Base-by-base conservation (phyloP, 2,888 invertebrate species). In the Acleris emargana region DNA sequence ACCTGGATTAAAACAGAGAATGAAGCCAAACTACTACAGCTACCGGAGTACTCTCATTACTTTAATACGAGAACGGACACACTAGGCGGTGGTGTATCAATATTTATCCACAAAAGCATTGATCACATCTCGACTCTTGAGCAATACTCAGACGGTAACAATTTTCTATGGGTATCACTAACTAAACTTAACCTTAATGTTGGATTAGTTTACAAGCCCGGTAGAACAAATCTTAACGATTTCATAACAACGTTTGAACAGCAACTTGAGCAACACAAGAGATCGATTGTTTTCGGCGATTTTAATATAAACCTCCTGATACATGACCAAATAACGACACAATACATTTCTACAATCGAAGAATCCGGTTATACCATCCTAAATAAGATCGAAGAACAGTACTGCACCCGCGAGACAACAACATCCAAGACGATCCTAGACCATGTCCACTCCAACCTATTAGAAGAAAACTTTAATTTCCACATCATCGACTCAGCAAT, bases 291-390 rank as follows among this genome's bases (percentile, higher is more conserved):
- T 64, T 20, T 64, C 6, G 64, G 64, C 1, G 64, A 64, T 25
- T 64, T 64, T 22, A 64, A 64, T n/a, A 55, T 64, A 4, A 32
- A 64, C 32, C 25, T 66, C 20, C n/a, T 66, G 20, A 18, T 51
- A 28, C 16, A 28, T n/a, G 51, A 57, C 28, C 49, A 49, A 49
- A 43, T 25, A 38, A 54, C 49, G 2, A 20, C 42, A 4, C 28
- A 58, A 28, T 59, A 64, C n/a, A 20, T 49, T 32, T 22, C 47
- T 42, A 20, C 5, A 32, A 3, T 62, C 1, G 54, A 55, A 32
- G 62, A 59, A 58, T 13, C 54, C 16, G 66, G 67, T 11, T 59
- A 66, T 38, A 57, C 55, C 18, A 53, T 64, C 2, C 42, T 64
- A 45, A 54, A 64, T 25, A 25, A 25, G 25, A 25, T 25, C 25